Percentiles rank a stretch among this genome's conserved stretches.
phyloP scores from a whole-genome alignment of 2,113 vertebrate genomes.

The Oxyruncus cristatus region DNA sequence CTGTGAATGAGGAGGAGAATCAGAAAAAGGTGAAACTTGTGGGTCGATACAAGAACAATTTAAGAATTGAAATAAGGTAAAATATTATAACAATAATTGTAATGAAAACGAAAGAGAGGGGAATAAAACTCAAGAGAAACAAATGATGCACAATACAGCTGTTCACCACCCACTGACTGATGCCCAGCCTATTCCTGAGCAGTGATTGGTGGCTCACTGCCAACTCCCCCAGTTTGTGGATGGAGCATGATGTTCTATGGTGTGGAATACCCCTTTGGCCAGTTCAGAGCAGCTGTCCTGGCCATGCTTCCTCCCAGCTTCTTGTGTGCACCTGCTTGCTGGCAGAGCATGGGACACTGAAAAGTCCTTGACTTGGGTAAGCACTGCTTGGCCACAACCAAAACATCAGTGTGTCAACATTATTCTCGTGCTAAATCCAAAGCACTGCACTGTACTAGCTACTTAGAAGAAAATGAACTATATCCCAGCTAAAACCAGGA shows the following conservation, averaged over 20 bases:
- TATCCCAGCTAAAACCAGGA: background rate
- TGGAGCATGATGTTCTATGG: background rate
- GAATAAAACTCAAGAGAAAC: background rate
- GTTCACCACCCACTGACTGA: accelerated
- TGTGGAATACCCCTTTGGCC: background rate
- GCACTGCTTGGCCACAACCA: background rate
- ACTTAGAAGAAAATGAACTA: background rate
- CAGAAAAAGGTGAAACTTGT: background rate
- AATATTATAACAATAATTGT: background rate
- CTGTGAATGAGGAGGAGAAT: background rate
- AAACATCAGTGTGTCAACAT: background rate
- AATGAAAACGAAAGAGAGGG: background rate
- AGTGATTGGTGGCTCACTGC: background rate
- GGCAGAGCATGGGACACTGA: background rate
- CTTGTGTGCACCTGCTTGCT: background rate
- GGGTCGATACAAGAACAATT: background rate
- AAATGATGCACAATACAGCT: background rate
- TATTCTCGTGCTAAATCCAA: background rate
- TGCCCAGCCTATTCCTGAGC: background rate
- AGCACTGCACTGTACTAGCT: background rate
- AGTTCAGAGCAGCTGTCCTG: background rate
- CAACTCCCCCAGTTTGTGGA: background rate
- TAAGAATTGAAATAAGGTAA: background rate
- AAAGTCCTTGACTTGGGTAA: background rate
- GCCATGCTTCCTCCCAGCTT: background rate